Conservation (phyloP, 2,113 vertebrate genomes). For the Paradisaea rubra region DNA sequence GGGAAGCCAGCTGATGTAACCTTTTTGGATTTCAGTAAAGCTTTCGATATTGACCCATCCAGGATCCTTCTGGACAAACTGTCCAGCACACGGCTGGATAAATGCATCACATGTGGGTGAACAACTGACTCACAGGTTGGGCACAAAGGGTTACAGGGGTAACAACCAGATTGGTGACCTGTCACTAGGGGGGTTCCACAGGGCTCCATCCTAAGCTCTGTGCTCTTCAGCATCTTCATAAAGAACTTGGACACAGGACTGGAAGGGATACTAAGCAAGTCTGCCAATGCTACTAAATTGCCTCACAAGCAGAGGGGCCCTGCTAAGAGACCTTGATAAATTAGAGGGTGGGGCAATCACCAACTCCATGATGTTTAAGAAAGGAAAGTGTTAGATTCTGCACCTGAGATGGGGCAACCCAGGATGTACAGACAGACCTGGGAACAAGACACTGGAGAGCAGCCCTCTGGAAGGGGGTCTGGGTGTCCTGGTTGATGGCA, state of each 20-base stretch:
- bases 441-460: background rate
- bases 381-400: background rate
- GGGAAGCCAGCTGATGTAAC: background rate
- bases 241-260: background rate
- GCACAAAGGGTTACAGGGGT: background rate
- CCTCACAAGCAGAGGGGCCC: background rate
- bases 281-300: accelerated
- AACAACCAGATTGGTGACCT: background rate
- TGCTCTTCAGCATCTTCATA: background rate
- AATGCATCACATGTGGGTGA: background rate
- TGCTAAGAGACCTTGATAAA: background rate
- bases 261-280: background rate
- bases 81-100: accelerated
- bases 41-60: accelerated
- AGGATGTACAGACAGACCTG: no score
- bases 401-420: background rate
- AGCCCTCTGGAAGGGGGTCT: background rate
- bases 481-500: accelerated
- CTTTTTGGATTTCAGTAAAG: background rate
- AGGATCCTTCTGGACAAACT: background rate
- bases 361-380: background rate
- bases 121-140: background rate
- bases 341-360: background rate
- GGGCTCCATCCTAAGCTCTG: background rate
- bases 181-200: accelerated